Conservation (phyloP, 37 sponge, comb jelly and placozoan genomes). For the Cladorhizidae sp. region DNA sequence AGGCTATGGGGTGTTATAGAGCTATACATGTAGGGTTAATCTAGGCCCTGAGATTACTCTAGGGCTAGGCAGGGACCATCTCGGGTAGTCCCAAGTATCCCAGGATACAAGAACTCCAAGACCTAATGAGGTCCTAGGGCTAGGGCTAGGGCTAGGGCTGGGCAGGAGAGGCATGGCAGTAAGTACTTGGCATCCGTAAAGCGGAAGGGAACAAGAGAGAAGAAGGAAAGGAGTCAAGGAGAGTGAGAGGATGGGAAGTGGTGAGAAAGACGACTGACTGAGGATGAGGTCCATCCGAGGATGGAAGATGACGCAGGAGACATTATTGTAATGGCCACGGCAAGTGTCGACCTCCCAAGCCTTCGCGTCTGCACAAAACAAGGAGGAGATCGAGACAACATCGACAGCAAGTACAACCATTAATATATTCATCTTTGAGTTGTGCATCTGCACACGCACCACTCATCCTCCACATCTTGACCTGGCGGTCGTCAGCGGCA, state of each 20-base stretch:
- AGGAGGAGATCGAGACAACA: neutral
- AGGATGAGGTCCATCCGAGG: slow-evolving; percentile 95
- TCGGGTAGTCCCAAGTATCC: no score
- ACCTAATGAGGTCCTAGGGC: no score
- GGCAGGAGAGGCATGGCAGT: neutral
- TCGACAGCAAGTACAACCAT: neutral
- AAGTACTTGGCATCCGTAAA: neutral
- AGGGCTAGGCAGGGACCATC: no score
- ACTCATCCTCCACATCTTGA: slow-evolving; percentile 98
- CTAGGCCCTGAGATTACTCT: no score
- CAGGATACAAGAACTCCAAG: no score
- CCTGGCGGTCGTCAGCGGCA: slow-evolving; percentile 96
- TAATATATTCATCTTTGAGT: neutral
- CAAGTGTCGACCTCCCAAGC: slow-evolving; percentile 99
- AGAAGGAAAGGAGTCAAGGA: no score
- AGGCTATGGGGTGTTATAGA: no score
- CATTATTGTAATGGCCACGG: slow-evolving; percentile 98
- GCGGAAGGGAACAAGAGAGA: no score
- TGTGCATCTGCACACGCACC: slow-evolving; percentile 44
- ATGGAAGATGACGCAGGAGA: slow-evolving; percentile 92
- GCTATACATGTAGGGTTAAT: no score
- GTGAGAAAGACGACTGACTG: slow-evolving; percentile 55
- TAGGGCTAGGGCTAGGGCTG: no score
- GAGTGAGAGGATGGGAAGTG: no score
- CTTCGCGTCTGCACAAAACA: slow-evolving; percentile 74